phyloP scores from a whole-genome alignment of 1,140 invertebrate species.

The Eumeta japonica region DNA sequence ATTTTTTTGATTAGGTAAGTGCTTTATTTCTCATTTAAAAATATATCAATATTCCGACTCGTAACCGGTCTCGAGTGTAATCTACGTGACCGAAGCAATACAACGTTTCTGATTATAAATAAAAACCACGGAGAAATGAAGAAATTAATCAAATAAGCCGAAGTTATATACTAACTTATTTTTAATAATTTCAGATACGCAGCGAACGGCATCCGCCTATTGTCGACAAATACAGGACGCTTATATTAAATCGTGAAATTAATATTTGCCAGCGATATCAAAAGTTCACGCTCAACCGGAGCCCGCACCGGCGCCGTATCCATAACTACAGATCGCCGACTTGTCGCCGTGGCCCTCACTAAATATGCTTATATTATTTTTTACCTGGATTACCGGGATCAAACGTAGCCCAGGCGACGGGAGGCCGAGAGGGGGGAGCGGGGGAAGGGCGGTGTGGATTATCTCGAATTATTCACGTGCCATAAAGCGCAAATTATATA shows the following conservation, averaged over 20 bases:
- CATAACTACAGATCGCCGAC: slow-evolving; percentile 43
- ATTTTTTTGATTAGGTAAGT: too few relatives aligned
- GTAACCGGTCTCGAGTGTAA: too few relatives aligned
- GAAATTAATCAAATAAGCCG: neutral
- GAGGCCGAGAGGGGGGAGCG: slow-evolving; percentile 10
- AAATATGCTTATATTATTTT: slow-evolving; percentile 53
- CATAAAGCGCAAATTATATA: slow-evolving; percentile 53
- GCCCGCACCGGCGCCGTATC: slow-evolving; percentile 40
- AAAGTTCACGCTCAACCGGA: slow-evolving; percentile 54
- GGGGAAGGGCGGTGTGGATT: slow-evolving; percentile 22
- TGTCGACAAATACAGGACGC: too few relatives aligned
- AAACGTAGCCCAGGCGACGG: slow-evolving; percentile 44
- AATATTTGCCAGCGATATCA: slow-evolving; percentile 56
- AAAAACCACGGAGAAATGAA: neutral
- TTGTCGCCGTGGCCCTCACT: slow-evolving; percentile 43
- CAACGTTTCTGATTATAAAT: neutral
- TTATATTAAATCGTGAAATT: too few relatives aligned
- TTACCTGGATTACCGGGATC: slow-evolving; percentile 40
- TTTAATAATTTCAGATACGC: too few relatives aligned
- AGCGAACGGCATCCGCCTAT: too few relatives aligned
- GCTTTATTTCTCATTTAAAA: too few relatives aligned
- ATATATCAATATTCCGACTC: too few relatives aligned
- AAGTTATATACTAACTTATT: too few relatives aligned
- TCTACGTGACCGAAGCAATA: too few relatives aligned
- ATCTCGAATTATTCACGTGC: slow-evolving; percentile 51